Percentiles rank a stretch among this genome's conserved stretches.
Evolutionary conservation across 2,797 vertebrate species (phyloP).

Genomic region (Fringilla coelebs): DNA sequence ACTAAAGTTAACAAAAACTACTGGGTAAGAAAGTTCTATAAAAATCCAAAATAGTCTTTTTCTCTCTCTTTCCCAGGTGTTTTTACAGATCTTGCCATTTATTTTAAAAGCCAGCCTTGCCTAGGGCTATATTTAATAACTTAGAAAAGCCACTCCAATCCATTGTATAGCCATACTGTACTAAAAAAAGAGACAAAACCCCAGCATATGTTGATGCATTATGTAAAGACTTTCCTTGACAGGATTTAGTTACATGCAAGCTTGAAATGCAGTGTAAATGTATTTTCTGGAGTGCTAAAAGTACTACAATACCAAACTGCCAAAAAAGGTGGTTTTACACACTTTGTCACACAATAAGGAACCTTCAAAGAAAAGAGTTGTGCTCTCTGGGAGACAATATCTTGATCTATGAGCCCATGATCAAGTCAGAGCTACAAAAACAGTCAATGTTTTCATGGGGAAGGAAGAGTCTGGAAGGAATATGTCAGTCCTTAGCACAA

Average conservation of each 20-base stretch:
- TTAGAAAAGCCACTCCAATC: not conserved
- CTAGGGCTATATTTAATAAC: slow-evolving; percentile 24
- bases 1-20: not conserved
- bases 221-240: slow-evolving; percentile 71
- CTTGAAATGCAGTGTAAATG: slow-evolving; percentile 69
- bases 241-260: slow-evolving; percentile 61
- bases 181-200: slow-evolving; percentile 37
- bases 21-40: not conserved
- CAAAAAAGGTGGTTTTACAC: slow-evolving; percentile 34
- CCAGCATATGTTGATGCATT: slow-evolving; percentile 68
- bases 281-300: slow-evolving; percentile 62
- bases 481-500: not conserved
- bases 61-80: not conserved
- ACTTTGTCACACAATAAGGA: not conserved
- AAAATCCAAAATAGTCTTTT: not conserved
- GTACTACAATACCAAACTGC: slow-evolving; percentile 39
- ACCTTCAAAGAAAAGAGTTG: not conserved
- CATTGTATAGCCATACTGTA: slow-evolving; percentile 18
- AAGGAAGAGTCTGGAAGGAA: not conserved
- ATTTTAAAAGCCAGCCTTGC: not conserved
- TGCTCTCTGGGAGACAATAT: not conserved
- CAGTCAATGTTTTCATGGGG: not conserved
- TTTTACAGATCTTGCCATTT: not conserved
- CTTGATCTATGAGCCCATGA: not conserved
- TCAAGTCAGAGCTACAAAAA: not conserved